Percentiles rank a stretch among this genome's conserved stretches.
phyloP scores from a whole-genome alignment of 2,888 invertebrate species.

The Unio delphinus region DNA sequence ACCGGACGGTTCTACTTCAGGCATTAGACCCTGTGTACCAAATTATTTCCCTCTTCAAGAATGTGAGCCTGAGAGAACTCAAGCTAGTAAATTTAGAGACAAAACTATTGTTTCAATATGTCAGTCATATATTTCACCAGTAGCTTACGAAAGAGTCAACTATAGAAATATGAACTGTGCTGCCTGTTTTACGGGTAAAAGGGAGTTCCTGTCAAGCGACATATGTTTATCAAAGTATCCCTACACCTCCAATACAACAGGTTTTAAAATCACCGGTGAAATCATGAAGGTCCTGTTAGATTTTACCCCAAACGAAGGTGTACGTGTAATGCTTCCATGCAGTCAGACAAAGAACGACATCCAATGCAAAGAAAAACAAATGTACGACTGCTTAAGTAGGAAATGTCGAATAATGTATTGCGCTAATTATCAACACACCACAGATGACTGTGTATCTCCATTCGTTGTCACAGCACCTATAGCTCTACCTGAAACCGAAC shows the following conservation, averaged over 20 bases:
- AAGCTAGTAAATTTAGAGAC: too few relatives aligned
- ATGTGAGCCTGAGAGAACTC: too few relatives aligned
- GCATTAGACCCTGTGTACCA: too few relatives aligned
- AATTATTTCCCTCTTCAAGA: too few relatives aligned
- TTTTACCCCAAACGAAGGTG: constrained; percentile 1
- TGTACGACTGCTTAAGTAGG: constrained; percentile 14
- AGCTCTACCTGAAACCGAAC: too few relatives aligned
- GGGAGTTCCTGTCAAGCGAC: too few relatives aligned
- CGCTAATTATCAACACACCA: not conserved
- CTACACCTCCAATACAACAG: not conserved
- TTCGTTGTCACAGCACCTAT: too few relatives aligned
- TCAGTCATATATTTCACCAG: constrained; percentile 7
- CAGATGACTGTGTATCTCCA: not conserved
- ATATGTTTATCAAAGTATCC: not conserved
- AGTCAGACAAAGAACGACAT: not conserved
- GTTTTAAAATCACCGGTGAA: not conserved
- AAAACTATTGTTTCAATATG: constrained; percentile 1
- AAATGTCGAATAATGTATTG: constrained; percentile 9
- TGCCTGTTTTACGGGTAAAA: not conserved
- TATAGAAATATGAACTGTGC: constrained; percentile 2
- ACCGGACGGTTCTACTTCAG: too few relatives aligned
- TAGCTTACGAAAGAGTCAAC: not conserved
- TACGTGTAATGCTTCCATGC: constrained; percentile 3
- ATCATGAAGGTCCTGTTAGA: constrained; percentile 9
- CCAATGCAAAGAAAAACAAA: constrained; percentile 1